Percentiles rank a stretch among this genome's conserved stretches.
Evolutionary conservation across 1,140 invertebrate genomes (phyloP).

Genomic region (Lepidostoma basale): DNA sequence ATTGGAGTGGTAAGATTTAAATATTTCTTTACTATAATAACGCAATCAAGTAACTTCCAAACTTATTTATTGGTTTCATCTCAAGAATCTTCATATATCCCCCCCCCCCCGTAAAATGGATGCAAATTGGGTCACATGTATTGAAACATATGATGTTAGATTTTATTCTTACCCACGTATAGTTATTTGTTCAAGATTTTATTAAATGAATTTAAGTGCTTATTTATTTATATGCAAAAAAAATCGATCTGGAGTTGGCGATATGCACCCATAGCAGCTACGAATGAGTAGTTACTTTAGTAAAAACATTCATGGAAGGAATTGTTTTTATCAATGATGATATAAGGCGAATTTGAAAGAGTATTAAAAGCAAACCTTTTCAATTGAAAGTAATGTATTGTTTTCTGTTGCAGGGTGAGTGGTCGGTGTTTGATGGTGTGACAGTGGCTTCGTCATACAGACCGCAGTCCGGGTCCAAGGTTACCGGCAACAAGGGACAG

Average conservation of each 20-base stretch:
- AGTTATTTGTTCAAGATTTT: too few species aligned
- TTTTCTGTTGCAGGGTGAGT: slow-evolving; percentile 39
- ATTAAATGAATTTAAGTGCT: too few species aligned
- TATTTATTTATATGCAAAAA: too few species aligned
- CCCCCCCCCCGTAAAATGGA: too few species aligned
- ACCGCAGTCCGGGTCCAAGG: slow-evolving; percentile 11
- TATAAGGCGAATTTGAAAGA: too few species aligned
- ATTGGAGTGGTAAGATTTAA: slow-evolving; percentile 38
- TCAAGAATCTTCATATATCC: too few species aligned
- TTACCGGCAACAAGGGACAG: not conserved
- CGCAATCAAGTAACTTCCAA: too few species aligned
- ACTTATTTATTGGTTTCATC: not conserved
- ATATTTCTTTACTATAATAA: not conserved
- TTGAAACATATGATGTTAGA: too few species aligned
- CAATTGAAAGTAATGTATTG: not conserved
- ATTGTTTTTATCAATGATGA: not conserved
- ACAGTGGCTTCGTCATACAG: slow-evolving; percentile 23
- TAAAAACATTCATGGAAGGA: not conserved
- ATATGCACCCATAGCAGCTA: too few species aligned
- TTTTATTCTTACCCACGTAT: too few species aligned
- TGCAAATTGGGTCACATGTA: too few species aligned
- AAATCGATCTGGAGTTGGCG: too few species aligned
- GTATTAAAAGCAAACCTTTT: not conserved
- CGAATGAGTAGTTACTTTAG: not conserved
- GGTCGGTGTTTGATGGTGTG: slow-evolving; percentile 41